Evolutionary conservation across 2,797 vertebrate genomes (phyloP).

Genomic region (Diglossa cyanea): DNA sequence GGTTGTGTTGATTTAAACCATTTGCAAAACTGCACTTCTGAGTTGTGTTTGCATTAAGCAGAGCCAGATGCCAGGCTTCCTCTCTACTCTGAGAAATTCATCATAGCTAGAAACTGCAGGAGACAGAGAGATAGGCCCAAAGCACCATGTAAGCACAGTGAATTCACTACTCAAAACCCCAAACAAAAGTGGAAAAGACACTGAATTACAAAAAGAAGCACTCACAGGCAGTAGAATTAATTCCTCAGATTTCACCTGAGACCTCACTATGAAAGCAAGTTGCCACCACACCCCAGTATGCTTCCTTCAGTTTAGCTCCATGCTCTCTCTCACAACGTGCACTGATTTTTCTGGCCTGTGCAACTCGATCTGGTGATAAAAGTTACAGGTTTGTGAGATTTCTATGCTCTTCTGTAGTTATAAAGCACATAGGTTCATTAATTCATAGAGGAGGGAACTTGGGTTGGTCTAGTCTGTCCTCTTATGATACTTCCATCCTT

Average conservation of each 20-base stretch:
- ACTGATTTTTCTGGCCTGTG: background rate
- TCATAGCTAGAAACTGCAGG: background rate
- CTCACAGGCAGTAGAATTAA: background rate
- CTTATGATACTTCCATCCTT: background rate
- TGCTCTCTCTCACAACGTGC: background rate
- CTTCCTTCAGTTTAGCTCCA: background rate
- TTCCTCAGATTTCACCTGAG: background rate
- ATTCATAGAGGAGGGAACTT: background rate
- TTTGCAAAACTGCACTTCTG: background rate
- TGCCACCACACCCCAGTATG: background rate
- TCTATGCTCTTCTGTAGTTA: background rate
- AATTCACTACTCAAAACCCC: background rate
- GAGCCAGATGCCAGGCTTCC: background rate
- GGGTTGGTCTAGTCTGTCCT: background rate
- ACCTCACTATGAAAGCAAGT: background rate
- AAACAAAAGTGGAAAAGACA: background rate
- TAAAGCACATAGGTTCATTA: background rate
- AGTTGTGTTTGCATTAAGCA: background rate
- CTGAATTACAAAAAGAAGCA: background rate
- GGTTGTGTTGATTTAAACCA: background rate
- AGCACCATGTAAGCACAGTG: background rate
- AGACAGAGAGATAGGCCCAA: background rate
- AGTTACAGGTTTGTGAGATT: background rate
- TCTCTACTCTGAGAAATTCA: background rate
- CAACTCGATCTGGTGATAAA: background rate